These are phyloP conservation scores for Pollachius pollachius DNA, from an alignment of 2,113 vertebrate genomes.

Conservation along the genomic window DNA sequence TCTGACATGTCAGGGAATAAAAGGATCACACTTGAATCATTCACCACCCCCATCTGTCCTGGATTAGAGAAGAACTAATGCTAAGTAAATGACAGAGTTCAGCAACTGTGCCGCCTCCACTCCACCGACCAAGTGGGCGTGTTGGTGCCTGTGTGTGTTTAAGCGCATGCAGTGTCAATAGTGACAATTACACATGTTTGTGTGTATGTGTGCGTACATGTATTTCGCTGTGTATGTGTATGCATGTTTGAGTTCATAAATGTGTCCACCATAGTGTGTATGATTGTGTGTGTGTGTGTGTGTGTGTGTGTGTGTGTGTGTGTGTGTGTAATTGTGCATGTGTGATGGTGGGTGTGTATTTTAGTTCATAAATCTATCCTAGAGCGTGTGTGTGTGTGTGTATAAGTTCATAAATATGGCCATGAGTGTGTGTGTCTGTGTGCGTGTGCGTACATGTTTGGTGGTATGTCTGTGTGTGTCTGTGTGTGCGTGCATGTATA, in stretches of 20 bases:
- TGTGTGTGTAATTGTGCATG: not conserved
- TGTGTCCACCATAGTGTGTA: too few species aligned
- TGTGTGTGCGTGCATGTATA: not conserved
- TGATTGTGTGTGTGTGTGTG: not conserved
- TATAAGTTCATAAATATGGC: constrained; percentile 18
- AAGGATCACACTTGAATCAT: constrained; percentile 42
- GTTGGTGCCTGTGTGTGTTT: not conserved
- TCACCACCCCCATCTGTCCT: constrained; percentile 40
- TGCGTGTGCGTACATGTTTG: not conserved
- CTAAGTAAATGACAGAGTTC: constrained; percentile 55
- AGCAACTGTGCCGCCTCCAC: constrained; percentile 40
- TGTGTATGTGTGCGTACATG: not conserved
- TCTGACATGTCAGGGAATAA: constrained; percentile 27
- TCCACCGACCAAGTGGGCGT: constrained; percentile 27
- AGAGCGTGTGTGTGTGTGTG: not conserved
- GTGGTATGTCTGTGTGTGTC: not conserved
- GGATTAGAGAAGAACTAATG: constrained; percentile 55
- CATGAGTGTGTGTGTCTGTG: not conserved
- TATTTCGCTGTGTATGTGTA: too few species aligned
- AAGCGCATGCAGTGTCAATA: not conserved
- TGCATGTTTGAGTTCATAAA: too few species aligned
- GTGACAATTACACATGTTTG: not conserved
- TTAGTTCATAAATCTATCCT: constrained; percentile 15
- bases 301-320: not conserved
- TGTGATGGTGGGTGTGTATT: not conserved